Evolutionary conservation across 2,888 invertebrate genomes (phyloP).

Genomic region (Andrena dorsata): DNA sequence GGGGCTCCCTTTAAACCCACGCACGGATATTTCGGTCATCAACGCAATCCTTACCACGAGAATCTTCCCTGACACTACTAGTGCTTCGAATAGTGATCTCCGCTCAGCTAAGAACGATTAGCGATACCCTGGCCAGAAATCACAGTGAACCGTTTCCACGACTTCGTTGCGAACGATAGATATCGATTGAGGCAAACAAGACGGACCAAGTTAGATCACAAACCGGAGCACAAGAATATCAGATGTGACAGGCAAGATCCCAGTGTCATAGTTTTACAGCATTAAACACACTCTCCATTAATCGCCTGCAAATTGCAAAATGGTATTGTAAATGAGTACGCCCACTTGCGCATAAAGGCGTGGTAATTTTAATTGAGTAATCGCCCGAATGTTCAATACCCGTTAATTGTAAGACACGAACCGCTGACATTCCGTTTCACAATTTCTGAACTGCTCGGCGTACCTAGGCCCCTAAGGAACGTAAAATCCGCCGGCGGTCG

Average conservation of each 20-base stretch:
- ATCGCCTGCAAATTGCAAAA: too few relatives aligned
- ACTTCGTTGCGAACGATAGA: background rate
- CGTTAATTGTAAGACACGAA: background rate
- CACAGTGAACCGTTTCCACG: background rate
- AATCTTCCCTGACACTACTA: background rate
- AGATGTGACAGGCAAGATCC: too few relatives aligned
- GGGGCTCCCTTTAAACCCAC: background rate
- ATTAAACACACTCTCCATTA: too few relatives aligned
- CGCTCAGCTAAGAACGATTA: background rate
- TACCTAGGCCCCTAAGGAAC: background rate
- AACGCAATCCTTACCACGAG: background rate
- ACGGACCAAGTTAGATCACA: background rate
- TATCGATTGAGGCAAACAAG: background rate
- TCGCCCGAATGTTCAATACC: background rate
- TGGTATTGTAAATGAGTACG: too few relatives aligned
- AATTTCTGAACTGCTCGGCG: too few relatives aligned
- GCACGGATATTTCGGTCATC: background rate
- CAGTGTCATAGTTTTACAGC: too few relatives aligned
- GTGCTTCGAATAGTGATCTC: background rate
- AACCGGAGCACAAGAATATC: too few relatives aligned
- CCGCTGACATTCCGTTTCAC: too few relatives aligned
- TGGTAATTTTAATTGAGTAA: too few relatives aligned
- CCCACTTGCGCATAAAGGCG: too few relatives aligned
- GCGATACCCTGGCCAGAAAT: background rate
- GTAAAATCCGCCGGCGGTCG: conserved; percentile 48